Base-by-base conservation (phyloP, 2,888 invertebrate species). In the Biston stratarius region DNA sequence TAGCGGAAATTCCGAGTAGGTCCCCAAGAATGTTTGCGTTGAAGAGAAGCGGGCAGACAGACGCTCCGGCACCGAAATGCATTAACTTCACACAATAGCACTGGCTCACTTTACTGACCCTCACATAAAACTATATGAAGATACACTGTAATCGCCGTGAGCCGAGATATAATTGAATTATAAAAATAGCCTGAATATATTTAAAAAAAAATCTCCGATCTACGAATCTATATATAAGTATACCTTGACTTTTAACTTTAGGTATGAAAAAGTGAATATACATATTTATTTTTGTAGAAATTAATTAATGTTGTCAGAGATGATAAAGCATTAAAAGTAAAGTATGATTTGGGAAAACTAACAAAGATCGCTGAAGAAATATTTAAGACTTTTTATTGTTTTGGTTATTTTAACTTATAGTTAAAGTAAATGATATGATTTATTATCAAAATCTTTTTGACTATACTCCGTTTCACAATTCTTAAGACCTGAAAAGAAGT, bases 1-100 rank as follows among this genome's bases (percentile, higher is more conserved):
- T 5, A 40, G 11, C 42, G 34, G n/a, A 42, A 40, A 42, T 44
- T 14, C 47, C 40, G 12, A 57, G 67, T 68, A 68, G 53, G 38
- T 11, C 53, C 60, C 60, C 53, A 40, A 48, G 68, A 57, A 63
- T 61, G 66, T 42, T 40, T 40, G 56, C 53, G 36, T 34, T 24
- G 45, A 61, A 55, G 58, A 24, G 65, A 67, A 70, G 64, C 69
- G 70, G 69, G 58, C 65, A 38, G 68, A 62, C 77, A 79, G 80
- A 79, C 81, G 59, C 56, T 14, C 64, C 67, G 80, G 80, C 80
- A 77, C 78, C 81, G 57, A 69, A 72, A 70, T 74, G 73, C 71
- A 76, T 74, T 74, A 72, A 67, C 66, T 68, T 63, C 49, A 71
- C 56, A 67, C 65, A 66, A 56, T 67, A 60, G 52, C 60, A 40